These are phyloP conservation scores for Stegodyphus mimosarum DNA, from an alignment of 1,140 invertebrate genomes.

Conservation along the genomic window DNA sequence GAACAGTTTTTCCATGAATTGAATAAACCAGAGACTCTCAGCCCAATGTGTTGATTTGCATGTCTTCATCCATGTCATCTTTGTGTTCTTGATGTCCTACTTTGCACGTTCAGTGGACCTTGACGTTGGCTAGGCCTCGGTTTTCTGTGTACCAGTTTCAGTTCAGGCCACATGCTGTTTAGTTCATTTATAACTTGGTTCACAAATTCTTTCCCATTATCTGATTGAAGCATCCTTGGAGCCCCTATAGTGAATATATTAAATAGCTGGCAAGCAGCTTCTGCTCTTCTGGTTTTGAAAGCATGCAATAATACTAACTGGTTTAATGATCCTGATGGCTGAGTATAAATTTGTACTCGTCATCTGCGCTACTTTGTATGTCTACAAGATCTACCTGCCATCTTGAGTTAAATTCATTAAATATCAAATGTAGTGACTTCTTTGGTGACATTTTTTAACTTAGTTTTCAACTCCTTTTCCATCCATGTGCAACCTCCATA, in stretches of 20 bases:
- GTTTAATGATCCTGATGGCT: constrained; percentile 40
- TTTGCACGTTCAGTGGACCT: background rate
- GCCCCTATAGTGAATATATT: constrained; percentile 15
- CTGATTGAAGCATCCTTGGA: constrained; percentile 3
- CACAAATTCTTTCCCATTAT: constrained; percentile 33
- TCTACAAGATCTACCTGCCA: constrained; percentile 42
- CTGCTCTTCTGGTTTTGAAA: constrained; percentile 35
- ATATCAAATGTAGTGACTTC: constrained; percentile 32
- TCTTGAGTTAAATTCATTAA: constrained; percentile 46
- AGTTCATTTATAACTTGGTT: constrained; percentile 17
- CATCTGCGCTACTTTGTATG: constrained; percentile 25
- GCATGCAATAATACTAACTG: constrained; percentile 26
- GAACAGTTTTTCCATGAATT: constrained; percentile 5
- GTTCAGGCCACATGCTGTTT: constrained; percentile 10
- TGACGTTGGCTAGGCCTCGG: constrained; percentile 15
- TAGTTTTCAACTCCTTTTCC: constrained; percentile 37
- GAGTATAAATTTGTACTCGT: constrained; percentile 39
- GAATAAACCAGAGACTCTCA: background rate
- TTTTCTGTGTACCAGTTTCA: constrained; percentile 41
- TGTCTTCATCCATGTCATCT: background rate
- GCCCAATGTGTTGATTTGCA: background rate
- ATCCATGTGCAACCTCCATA: constrained; percentile 30
- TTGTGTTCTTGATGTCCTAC: background rate
- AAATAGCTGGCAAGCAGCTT: constrained; percentile 17
- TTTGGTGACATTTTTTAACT: constrained; percentile 39